Base-by-base conservation (phyloP, 2,797 vertebrate species). In the Ctenosaura bakeri region DNA sequence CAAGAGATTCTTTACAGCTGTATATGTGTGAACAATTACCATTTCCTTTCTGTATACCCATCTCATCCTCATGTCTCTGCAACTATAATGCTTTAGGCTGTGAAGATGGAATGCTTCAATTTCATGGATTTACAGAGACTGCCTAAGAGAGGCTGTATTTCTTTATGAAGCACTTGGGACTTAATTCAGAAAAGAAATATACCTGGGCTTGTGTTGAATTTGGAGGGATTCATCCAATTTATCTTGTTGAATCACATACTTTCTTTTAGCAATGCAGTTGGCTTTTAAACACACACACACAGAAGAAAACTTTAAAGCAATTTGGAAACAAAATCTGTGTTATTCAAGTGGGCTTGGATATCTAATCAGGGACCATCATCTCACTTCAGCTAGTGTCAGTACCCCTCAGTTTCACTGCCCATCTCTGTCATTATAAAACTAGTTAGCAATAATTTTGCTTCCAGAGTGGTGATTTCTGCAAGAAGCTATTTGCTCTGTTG, bases 111-210 rank as follows among this genome's bases (percentile, higher is more conserved):
- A 87, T 80, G 50, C 69, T 88, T 81, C 42, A 71, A 0, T 91
- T 89, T 86, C 35, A 94, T 8, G 85, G 22, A 85, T 87, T 91
- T 92, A 82, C 24, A 85, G 66, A 89, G 5, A 6, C n/a, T 90
- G 88, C 42, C 29, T 92, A 42, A 20, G 18, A 84, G 3, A 88
- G 8, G 29, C 2, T 18, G 85, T 89, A 81, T 52, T 42, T 2
- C 5, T 91, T 88, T 90, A 89, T 79, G 64, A 59, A 88, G 10
- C 59, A 76, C 14, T 83, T 18, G 69, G 16, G 56, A 7, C 10
- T 54, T 88, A 78, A 69, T 84, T 62, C 22, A 6, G 46, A 77
- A 89, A 85, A 69, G 92, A 90, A 80, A 46, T 83, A 54, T 66
- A 54, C 0, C 6, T 16, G 62, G 29, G 0, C 54, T 82, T 32